Conservation (phyloP, 2,797 vertebrate species). For the Catostomus latipinnis region DNA sequence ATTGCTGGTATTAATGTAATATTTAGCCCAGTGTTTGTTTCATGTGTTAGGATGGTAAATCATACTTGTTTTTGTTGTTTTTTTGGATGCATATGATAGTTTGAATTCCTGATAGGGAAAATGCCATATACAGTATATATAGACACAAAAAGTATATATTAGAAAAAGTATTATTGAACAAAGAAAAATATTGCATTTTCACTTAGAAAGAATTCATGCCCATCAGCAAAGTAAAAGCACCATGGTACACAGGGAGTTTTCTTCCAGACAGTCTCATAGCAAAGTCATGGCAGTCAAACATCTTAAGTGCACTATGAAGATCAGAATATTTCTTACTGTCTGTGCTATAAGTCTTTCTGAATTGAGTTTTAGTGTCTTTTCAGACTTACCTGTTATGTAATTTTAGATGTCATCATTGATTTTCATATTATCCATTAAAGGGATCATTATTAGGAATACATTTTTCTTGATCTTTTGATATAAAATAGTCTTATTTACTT, state of each 20-base stretch:
- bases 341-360: neutral
- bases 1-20: too few species aligned
- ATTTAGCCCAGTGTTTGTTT: too few species aligned
- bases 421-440: neutral
- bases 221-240: neutral
- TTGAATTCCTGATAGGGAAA: too few species aligned
- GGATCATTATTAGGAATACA: too few species aligned
- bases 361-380: neutral
- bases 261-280: neutral
- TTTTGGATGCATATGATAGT: too few species aligned
- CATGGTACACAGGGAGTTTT: neutral
- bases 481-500: too few species aligned
- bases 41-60: too few species aligned
- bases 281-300: neutral
- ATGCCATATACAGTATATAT: too few species aligned
- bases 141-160: too few species aligned
- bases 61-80: too few species aligned
- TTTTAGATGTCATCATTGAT: neutral
- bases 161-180: neutral
- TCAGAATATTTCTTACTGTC: neutral
- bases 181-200: slow-evolving; percentile 36
- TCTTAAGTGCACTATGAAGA: neutral
- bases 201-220: slow-evolving; percentile 46
- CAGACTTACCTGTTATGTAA: neutral
- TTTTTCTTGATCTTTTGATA: too few species aligned